These are phyloP conservation scores for Gobio gobio DNA, from an alignment of 2,113 vertebrate genomes.

Conservation along the genomic window DNA sequence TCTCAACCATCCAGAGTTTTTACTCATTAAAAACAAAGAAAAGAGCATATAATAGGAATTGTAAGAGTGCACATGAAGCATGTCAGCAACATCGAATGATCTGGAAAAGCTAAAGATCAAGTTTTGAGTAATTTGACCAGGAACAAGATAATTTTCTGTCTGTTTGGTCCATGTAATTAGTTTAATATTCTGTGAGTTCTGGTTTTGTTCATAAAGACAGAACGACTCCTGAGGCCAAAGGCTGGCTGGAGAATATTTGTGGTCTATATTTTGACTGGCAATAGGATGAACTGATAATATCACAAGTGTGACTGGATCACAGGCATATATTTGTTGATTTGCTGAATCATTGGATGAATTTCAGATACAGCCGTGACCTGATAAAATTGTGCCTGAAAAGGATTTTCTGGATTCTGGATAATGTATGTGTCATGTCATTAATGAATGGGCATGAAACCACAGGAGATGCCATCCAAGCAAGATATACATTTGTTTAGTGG, in stretches of 20 bases:
- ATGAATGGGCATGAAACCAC: neutral
- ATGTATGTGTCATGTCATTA: neutral
- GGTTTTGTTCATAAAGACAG: conserved; percentile 16
- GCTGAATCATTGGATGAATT: neutral
- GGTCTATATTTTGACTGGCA: conserved; percentile 10
- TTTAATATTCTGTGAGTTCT: conserved; percentile 22
- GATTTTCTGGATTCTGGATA: neutral
- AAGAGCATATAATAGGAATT: neutral
- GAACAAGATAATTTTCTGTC: neutral
- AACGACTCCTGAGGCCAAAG: conserved; percentile 14
- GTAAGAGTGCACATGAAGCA: neutral
- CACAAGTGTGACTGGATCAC: neutral
- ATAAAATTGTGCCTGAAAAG: neutral
- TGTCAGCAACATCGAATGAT: conserved; percentile 8
- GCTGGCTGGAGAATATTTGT: neutral
- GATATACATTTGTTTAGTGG: neutral
- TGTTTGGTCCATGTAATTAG: neutral
- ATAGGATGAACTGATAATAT: conserved; percentile 10
- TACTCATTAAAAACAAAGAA: neutral
- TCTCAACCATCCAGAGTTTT: neutral
- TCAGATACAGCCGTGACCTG: neutral
- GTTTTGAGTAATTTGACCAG: neutral
- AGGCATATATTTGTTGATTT: neutral
- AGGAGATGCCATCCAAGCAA: neutral
- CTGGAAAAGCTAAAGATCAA: neutral